Percentiles rank a stretch among this genome's conserved stretches.
These are phyloP conservation scores for Corbicula japonica DNA, from an alignment of 2,888 invertebrate genomes.

Conservation along the genomic window DNA sequence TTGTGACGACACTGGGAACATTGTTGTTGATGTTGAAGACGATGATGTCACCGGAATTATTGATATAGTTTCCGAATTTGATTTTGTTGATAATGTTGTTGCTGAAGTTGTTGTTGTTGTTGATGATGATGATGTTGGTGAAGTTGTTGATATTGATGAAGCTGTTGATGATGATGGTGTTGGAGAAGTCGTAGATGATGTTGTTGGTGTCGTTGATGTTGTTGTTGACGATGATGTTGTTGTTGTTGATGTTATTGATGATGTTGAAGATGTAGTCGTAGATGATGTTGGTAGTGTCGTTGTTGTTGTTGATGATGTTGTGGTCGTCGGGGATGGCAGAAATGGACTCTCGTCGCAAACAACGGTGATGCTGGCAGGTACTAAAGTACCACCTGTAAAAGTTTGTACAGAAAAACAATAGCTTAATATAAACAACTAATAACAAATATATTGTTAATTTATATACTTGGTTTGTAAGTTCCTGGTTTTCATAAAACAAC, in stretches of 20 bases:
- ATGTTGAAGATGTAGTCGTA: constrained; percentile 10
- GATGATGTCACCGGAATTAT: not conserved
- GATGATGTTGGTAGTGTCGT: constrained; percentile 9
- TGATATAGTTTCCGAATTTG: not conserved
- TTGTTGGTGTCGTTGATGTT: constrained; percentile 10
- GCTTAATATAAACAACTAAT: too few relatives aligned
- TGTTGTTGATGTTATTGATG: not conserved
- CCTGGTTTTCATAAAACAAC: too few relatives aligned
- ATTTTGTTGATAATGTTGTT: constrained; percentile 20
- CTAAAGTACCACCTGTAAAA: too few relatives aligned
- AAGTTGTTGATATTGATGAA: constrained; percentile 15
- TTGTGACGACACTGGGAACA: not conserved
- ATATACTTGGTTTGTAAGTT: too few relatives aligned
- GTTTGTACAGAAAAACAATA: too few relatives aligned
- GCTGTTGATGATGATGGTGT: constrained; percentile 3
- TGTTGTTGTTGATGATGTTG: constrained; percentile 21
- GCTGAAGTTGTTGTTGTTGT: constrained; percentile 7
- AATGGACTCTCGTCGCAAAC: constrained; percentile 20
- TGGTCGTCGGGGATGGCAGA: constrained; percentile 30
- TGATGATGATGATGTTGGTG: constrained; percentile 11
- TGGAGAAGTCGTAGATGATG: not conserved
- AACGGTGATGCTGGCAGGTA: constrained; percentile 9
- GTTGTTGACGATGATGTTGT: constrained; percentile 10
- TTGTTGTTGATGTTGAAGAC: constrained; percentile 17
- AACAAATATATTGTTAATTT: too few relatives aligned